Percentiles rank a stretch among this genome's conserved stretches.
These are phyloP conservation scores for Melanostigma gelatinosum DNA, from an alignment of 2,113 vertebrate species.

Conservation along the genomic window DNA sequence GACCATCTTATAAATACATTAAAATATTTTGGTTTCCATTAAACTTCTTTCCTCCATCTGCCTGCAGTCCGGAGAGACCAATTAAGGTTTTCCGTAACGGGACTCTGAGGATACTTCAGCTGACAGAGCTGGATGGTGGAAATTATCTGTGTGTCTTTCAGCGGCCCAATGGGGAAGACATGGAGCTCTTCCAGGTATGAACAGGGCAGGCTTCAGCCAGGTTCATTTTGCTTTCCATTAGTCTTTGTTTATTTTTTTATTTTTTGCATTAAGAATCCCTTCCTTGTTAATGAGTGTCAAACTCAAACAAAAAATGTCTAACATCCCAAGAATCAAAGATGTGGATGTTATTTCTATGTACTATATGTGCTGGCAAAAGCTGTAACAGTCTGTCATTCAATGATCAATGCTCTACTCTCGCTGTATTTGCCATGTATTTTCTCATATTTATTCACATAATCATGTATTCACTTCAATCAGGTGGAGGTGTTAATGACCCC, in stretches of 20 bases:
- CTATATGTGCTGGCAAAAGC: neutral
- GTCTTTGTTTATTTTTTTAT: neutral
- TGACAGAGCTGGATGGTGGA: conserved; percentile 82
- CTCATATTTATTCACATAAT: neutral
- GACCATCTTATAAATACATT: neutral
- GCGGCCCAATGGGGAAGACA: conserved; percentile 82
- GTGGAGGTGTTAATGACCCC: conserved; percentile 84
- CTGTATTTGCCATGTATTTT: conserved; percentile 11
- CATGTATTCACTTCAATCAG: conserved; percentile 53
- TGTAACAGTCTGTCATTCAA: neutral
- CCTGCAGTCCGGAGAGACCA: conserved; percentile 80
- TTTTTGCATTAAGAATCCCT: neutral
- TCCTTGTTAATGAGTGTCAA: neutral
- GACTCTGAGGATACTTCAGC: conserved; percentile 82
- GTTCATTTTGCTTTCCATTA: conserved; percentile 11
- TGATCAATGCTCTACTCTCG: neutral
- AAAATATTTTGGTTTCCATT: neutral
- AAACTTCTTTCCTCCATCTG: conserved; percentile 34
- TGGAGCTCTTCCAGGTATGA: conserved; percentile 81
- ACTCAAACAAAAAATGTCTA: neutral
- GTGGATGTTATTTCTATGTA: neutral
- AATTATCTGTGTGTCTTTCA: conserved; percentile 83
- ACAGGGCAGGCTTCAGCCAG: conserved; percentile 1
- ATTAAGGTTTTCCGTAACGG: conserved; percentile 83
- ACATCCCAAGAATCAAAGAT: neutral